Base-by-base conservation (phyloP, 2,113 vertebrate species). In the Eubucco bourcierii region DNA sequence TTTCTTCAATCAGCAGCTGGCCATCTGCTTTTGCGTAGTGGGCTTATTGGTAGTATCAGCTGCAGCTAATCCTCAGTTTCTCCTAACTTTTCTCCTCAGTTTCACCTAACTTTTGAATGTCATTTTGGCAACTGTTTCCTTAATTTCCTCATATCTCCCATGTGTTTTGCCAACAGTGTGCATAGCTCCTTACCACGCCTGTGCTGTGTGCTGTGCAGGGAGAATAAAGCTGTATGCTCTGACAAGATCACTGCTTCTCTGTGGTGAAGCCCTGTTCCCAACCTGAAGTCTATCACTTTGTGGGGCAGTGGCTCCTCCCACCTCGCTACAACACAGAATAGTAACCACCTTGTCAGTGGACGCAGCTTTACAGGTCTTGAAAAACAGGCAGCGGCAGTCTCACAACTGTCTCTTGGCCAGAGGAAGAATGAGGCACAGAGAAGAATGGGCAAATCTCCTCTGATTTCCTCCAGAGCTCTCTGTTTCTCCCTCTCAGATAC, bases 231-330 rank as follows among this genome's bases (percentile, higher is more conserved):
- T 12, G 17, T 20, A 7, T 20, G 8, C 27, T 24, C 16, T 8
- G 18, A 21, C 46, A 76, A 55, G 23, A 39, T 2, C 10, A 46
- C 67, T 29, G 33, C 24, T 0, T 0, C 39, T 34, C 4, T 31
- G 33, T 27, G 29, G 20, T 7, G 41, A 75, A 33, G 58, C 31
- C 5, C 11, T 29, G 15, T 28, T 15, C 37, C 17, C 5, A 9
- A 29, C 34, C 56, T 58, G 25, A 37, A 1, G 13, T 14, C 31
- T 41, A 1, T 1, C 2, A 1, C 25, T 39, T 4, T 58, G 7
- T 24, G 16, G 14, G 64, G 28, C 19, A 9, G 12, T 5, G 34
- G 18, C 44, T 68, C 29, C 55, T 10, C 15, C 24, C 20, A 9
- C 55, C 34, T 34, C 17, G 33, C 53, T 46, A 18, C 23, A 23